Base-by-base conservation (phyloP, 2,113 vertebrate species). In the Pterocles orientalis region DNA sequence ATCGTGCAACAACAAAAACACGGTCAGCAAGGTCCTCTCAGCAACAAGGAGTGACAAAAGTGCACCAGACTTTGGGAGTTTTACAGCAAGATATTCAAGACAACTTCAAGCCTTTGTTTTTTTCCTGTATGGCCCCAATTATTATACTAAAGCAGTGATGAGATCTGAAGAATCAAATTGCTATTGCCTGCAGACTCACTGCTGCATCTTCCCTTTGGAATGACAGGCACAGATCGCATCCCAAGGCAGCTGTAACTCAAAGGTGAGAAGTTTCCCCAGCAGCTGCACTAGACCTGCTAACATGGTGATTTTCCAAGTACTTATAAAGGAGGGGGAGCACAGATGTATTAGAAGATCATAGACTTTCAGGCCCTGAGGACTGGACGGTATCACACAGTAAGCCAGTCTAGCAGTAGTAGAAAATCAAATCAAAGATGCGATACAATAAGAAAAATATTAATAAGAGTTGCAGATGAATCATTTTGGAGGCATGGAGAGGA, bases 31-130 rank as follows among this genome's bases (percentile, higher is more conserved):
- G 41, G 73, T 10, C 10, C 10, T 80, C 24, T 82, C 26, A 39
- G 51, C 0, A 2, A 41, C 0, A 2, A 41, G 33, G 21, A 50
- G 20, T 26, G 15, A 50, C 31, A n/a, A 39, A 34, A 48, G 18
- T 18, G 20, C 18, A 19, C 34, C 65, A 82, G 75, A 26, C 15
- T 26, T n/a, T 24, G 19, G 8, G 31, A 51, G 7, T 57, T 73
- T 18, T 28, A 65, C 65, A 25, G 14, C 31, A 15, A 33, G 18
- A 7, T 65, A 23, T 84, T 73, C 51, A 53, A 61, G 60, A 57
- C 3, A 45, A 34, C n/a, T 43, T 66, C 50, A 76, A 60, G 10
- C 12, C 18, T 60, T 33, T 50, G 2, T 26, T 86, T 91, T 86
- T 82, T 24, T 39, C 18, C 48, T 65, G 1, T 25, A 20, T 51